Evolutionary conservation across 2,113 vertebrate species (phyloP).

Genomic region (Chinchilla lanigera): DNA sequence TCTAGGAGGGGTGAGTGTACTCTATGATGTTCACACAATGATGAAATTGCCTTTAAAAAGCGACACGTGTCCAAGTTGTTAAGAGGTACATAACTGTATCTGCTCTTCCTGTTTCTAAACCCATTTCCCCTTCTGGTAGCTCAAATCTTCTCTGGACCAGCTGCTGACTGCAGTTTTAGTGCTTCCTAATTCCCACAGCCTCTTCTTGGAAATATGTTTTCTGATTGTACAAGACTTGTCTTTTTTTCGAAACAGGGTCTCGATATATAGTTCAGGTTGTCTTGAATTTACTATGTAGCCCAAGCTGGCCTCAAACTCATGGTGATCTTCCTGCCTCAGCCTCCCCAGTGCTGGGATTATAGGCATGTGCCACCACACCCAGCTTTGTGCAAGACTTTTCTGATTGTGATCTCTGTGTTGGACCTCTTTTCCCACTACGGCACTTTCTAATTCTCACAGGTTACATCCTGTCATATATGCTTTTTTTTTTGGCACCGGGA

Average conservation of each 20-base stretch:
- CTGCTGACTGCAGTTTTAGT: not conserved
- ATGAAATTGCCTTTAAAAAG: not conserved
- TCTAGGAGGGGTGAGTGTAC: too few relatives aligned
- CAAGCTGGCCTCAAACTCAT: not conserved
- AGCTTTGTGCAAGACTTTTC: not conserved
- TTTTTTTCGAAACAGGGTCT: not conserved
- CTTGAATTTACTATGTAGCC: not conserved
- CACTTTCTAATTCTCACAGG: slow-evolving; percentile 39
- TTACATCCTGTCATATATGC: not conserved
- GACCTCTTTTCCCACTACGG: not conserved
- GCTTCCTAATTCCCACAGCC: not conserved
- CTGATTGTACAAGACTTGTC: not conserved
- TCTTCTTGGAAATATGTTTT: not conserved
- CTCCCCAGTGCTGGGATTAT: not conserved
- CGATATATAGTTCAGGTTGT: not conserved
- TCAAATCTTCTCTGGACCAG: not conserved
- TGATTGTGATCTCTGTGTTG: not conserved
- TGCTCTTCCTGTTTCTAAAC: not conserved
- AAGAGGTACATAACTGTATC: too few relatives aligned
- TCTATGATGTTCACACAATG: not conserved
- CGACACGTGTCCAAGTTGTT: not conserved
- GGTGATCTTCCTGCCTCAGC: not conserved
- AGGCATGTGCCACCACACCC: not conserved
- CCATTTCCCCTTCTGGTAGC: not conserved
- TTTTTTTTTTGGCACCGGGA: not conserved